Percentiles rank a stretch among this genome's conserved stretches.
Evolutionary conservation across 2,113 vertebrate species (phyloP).

Genomic region (Actenoides lindsayi): DNA sequence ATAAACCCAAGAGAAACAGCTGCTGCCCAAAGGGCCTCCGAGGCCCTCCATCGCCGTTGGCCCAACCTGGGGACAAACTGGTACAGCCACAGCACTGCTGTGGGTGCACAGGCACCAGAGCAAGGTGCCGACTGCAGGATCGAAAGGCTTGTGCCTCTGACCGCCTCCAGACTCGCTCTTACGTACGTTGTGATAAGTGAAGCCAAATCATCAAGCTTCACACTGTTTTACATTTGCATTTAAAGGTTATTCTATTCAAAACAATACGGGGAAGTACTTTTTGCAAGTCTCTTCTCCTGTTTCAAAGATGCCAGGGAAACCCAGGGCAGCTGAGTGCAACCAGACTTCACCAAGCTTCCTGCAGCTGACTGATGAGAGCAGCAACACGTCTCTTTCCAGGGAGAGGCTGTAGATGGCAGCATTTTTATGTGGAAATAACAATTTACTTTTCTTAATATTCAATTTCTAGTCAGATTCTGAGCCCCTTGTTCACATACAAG

Average conservation of each 20-base stretch:
- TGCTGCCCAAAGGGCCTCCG: neutral
- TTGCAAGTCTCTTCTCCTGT: neutral
- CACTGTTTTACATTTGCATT: neutral
- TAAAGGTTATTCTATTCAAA: neutral
- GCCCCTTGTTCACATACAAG: neutral
- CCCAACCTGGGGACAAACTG: neutral
- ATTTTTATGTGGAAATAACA: neutral
- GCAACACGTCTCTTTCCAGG: neutral
- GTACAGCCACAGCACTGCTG: neutral
- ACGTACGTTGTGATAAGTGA: fast-evolving
- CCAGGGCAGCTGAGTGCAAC: neutral
- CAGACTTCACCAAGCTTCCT: neutral
- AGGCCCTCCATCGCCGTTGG: neutral
- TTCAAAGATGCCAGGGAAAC: neutral
- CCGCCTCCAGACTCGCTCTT: neutral
- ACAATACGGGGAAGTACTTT: neutral
- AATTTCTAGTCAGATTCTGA: neutral
- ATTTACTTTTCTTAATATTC: fast-evolving
- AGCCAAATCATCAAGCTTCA: neutral
- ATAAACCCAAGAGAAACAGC: neutral
- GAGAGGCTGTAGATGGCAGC: slow-evolving; percentile 52
- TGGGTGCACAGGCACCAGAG: neutral
- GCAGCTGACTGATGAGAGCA: slow-evolving; percentile 4
- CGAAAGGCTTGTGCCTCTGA: neutral
- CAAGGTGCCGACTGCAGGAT: neutral